Evolutionary conservation across 2,113 vertebrate species (phyloP), one percentile per base, ranked within the genome.

Genomic region (Ameiurus melas): DNA sequence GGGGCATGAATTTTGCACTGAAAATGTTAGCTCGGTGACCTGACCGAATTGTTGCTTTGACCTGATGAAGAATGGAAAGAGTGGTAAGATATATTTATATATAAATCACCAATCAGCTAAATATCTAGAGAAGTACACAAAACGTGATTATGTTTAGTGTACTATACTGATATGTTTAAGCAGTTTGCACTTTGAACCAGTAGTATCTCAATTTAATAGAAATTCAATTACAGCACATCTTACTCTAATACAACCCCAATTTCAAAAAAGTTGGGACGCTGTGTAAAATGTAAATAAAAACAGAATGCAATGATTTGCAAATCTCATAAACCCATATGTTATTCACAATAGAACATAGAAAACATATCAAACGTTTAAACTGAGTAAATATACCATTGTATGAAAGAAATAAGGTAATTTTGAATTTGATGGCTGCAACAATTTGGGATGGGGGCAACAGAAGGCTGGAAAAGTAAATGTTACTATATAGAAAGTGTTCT

Each of bases 21-120:
- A 99, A 99, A 94, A 99, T 99, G 89, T 99, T 99, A 85, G 98
- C 98, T 91, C 98, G 96, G 87, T 99, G 98, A 90, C 98, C 98
- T 83, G 98, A 99, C 88, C 97, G 97, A 94, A 99, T 99, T 0
- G 97, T 98, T 39, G 97, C 97, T 94, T 99, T 97, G 92, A 99
- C 97, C 98, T 99, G 89, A n/a, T 91, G 53, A 39, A 58, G 91
- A 84, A 85, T 39, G 20, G 39, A 25, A 55, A 17, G 3, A 7
- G 36, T 33, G 73, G 64, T 58, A 25, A 62, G 20, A 55, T 30
- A 47, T 47, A 43, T 43, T 43, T 43, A 43, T 43, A 43, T 43
- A 39, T 39, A n/a, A 16, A 9, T 79, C 33, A 83, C 25, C 13
- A 25, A 43, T 13, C 55, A 51, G 27, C 8, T 47, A n/a, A 47